phyloP scores from a whole-genome alignment of 2,888 invertebrate genomes.

The Tineola bisselliella region DNA sequence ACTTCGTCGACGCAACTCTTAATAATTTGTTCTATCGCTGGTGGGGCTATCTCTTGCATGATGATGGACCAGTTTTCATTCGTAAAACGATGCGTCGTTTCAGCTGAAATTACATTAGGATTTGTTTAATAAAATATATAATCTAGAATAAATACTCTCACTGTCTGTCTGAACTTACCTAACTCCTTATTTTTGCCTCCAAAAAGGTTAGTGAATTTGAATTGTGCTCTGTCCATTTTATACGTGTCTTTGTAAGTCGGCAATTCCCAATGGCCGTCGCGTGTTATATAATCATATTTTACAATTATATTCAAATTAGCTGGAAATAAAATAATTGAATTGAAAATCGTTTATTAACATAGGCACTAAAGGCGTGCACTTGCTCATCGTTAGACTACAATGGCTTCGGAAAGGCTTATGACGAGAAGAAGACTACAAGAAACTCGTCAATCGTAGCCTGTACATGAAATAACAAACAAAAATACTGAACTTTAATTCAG shows the following conservation, averaged over 20 bases:
- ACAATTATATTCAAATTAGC: slow-evolving; percentile 57
- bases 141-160: too few species aligned
- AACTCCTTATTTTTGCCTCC: slow-evolving; percentile 49
- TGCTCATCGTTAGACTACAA: too few species aligned
- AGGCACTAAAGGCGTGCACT: too few species aligned
- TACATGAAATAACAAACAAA: too few species aligned
- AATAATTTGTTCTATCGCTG: slow-evolving; percentile 49
- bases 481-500: too few species aligned
- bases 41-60: slow-evolving; percentile 57
- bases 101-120: slow-evolving; percentile 32
- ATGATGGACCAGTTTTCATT: slow-evolving; percentile 59
- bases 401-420: too few species aligned
- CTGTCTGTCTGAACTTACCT: slow-evolving; percentile 29
- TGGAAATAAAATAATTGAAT: slow-evolving; percentile 25
- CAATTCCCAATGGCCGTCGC: slow-evolving; percentile 47
- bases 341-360: too few species aligned
- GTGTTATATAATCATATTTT: slow-evolving; percentile 49
- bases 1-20: slow-evolving; percentile 45
- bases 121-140: neutral
- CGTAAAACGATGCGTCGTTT: slow-evolving; percentile 48
- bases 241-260: slow-evolving; percentile 49
- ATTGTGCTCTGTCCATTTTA: slow-evolving; percentile 56
- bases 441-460: too few species aligned
- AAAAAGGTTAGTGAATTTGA: slow-evolving; percentile 59
- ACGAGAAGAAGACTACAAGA: too few species aligned